Conservation (phyloP, 2,113 vertebrate species). For the Muscicapa adusta region DNA sequence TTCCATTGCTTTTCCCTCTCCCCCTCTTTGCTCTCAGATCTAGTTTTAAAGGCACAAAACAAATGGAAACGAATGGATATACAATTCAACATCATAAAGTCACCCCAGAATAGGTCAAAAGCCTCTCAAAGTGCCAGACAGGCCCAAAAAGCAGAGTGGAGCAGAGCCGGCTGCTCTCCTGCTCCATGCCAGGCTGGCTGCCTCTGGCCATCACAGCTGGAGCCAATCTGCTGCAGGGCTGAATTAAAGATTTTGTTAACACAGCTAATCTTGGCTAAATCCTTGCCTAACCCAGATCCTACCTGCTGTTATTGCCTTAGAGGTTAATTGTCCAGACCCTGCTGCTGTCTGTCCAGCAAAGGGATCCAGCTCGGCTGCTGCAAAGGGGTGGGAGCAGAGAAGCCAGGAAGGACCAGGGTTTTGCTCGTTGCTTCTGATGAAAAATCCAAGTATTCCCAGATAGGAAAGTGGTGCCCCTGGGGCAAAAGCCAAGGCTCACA, state of each 20-base stretch:
- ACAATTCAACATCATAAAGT: neutral
- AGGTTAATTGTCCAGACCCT: neutral
- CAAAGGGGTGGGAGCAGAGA: neutral
- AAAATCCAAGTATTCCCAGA: neutral
- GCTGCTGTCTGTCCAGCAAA: neutral
- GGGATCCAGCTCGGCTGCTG: neutral
- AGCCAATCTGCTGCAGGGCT: neutral
- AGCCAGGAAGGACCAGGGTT: neutral
- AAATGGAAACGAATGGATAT: neutral
- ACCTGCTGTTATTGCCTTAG: neutral
- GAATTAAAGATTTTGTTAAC: neutral
- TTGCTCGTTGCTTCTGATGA: neutral
- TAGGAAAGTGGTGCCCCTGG: neutral
- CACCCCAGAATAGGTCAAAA: neutral
- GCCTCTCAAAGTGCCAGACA: neutral
- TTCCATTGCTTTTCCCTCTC: too few relatives aligned
- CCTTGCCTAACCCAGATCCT: neutral
- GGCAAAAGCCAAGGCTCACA: neutral
- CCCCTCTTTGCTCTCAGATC: neutral
- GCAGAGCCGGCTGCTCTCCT: fast-evolving
- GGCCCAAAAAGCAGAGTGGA: fast-evolving
- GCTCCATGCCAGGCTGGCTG: fast-evolving
- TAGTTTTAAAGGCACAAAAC: neutral
- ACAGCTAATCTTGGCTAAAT: neutral
- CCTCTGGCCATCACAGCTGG: fast-evolving